Base-by-base conservation (phyloP, 2,113 vertebrate genomes). In the Loxodonta africana region DNA sequence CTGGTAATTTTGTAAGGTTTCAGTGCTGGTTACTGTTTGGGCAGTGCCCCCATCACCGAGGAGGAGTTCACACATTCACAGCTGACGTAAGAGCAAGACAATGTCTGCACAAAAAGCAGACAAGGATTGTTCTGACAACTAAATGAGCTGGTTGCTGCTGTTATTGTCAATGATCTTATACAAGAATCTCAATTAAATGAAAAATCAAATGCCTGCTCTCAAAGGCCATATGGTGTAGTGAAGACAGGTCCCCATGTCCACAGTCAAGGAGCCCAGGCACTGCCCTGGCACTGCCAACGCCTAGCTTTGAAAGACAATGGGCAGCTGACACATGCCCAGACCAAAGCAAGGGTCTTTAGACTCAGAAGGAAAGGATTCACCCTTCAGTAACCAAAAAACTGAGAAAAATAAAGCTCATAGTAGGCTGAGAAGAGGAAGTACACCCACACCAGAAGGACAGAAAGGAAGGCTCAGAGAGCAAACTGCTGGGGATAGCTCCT, bases 111-210 rank as follows among this genome's bases (percentile, higher is more conserved):
- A 89, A 44, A 95, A 83, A 44, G 11, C 86, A 81, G 74, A 62
- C 67, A 48, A 30, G 51, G 84, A 81, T 88, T 83, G 51, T 60
- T 51, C 84, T 15, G 67, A 76, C 78, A 78, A 84, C 86, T 88
- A 86, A 86, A 92, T 95, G 85, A 83, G 73, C 92, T 9, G 41
- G n/a, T 83, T 88, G 74, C 90, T 41, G 67, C 82, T 95, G 67
- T 60, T 83, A 69, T 90, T 97, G 73, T 97, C 15, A 23, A 8
- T 71, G 67, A 90, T 69, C 60, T 81, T 87, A 83, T 85, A 88
- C 41, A 95, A 90, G 88, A 83, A 95, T 94, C 73, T 94, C 74
- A 94, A 94, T 94, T 91, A 96, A 83, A 83, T 65, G 86, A 76
- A 84, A 33, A 96, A 93, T 83, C 48, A 57, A 80, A n/a, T 46